Base-by-base conservation (phyloP, 2,888 invertebrate genomes). In the Lypha dubia region DNA sequence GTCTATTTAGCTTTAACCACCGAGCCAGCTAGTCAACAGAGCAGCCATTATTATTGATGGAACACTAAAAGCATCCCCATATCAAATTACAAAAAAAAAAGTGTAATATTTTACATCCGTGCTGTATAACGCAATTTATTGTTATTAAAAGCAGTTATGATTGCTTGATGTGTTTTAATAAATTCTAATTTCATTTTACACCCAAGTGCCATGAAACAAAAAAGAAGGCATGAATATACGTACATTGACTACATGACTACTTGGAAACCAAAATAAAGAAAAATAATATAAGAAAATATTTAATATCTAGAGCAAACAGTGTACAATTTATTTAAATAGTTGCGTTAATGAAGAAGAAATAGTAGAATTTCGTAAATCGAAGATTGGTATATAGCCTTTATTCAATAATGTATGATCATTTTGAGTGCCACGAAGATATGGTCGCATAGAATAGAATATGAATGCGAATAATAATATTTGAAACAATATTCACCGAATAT, bases 141-240 rank as follows among this genome's bases (percentile, higher is more conserved):
- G 28, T 76, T 79, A 67, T 79, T 71, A 75, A 79, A 84, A 83
- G 74, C 73, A 83, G 85, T 86, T 85, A 83, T 82, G 84, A 90
- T 89, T 89, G 88, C 88, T 86, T 85, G 79, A 79, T 83, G 86
- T 87, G 85, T 86, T 81, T 86, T 85, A 86, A 90, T 91, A 90
- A 90, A 90, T 90, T 90, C 89, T 90, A 90, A 90, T 90, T 91
- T 89, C 87, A 90, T 90, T 90, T 90, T 88, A 88, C 89, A 89
- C 88, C 88, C 88, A 89, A 90, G 89, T 88, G 88, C 88, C 87
- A 88, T 35, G 17, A 0, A 60, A 22, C 35, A 60, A 79, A 89
- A 83, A 3, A 32, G 32, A 88, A 83, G 88, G 88, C 86, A 88
- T 82, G 71, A 71, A 41, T 58, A n/a, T n/a, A n/a, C n/a, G 49